These are phyloP conservation scores for Steatocranus sp. DNA, from an alignment of 2,797 vertebrate species.

Conservation along the genomic window DNA sequence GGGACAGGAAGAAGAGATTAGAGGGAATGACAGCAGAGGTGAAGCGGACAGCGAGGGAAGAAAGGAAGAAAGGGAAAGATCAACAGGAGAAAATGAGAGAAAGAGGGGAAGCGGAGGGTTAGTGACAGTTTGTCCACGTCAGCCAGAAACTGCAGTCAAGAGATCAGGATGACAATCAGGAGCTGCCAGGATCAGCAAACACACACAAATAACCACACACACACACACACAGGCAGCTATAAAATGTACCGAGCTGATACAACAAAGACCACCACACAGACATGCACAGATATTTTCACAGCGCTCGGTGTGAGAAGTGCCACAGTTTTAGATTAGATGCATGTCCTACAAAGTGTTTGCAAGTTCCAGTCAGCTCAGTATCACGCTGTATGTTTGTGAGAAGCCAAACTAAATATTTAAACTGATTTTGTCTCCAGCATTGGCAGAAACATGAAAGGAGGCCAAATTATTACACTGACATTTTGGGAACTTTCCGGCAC, in stretches of 20 bases:
- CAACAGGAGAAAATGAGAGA: constrained; percentile 18
- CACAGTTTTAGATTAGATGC: background rate
- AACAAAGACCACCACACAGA: background rate
- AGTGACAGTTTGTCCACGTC: constrained; percentile 70
- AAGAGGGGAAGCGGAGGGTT: constrained; percentile 61
- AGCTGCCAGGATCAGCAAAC: constrained; percentile 44
- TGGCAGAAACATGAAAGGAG: background rate
- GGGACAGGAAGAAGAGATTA: constrained; percentile 24
- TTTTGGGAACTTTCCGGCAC: background rate
- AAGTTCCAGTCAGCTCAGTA: background rate
- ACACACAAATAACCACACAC: background rate
- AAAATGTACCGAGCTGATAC: background rate
- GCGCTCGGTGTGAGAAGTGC: background rate
- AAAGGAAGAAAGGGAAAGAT: background rate
- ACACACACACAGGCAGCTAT: constrained; percentile 17
- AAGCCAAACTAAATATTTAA: background rate
- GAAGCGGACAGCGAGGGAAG: background rate
- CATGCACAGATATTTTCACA: background rate
- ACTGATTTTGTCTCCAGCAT: background rate
- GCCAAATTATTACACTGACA: background rate
- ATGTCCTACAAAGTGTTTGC: background rate
- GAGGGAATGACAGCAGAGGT: background rate
- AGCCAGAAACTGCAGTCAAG: constrained; percentile 55
- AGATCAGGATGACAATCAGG: constrained; percentile 59
- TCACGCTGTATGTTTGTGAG: background rate